Conservation (phyloP, 2,888 invertebrate genomes). For the Melikaiella ostensackeni region DNA sequence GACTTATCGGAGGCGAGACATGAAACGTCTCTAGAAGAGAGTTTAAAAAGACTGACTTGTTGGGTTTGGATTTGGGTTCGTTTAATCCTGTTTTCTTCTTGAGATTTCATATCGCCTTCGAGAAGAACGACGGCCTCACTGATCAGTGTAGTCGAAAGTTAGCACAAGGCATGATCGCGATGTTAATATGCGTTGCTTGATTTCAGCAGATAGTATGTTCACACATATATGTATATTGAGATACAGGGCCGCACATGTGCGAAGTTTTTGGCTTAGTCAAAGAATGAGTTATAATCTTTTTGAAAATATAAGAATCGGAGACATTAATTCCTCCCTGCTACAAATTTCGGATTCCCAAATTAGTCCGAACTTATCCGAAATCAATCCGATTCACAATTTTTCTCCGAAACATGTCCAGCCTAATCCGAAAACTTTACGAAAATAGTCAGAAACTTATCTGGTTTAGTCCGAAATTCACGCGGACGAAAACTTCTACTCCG, state of each 20-base stretch:
- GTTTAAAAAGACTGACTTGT: background rate
- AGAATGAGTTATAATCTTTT: no score
- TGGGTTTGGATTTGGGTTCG: background rate
- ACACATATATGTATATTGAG: background rate
- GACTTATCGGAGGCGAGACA: background rate
- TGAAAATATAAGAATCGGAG: no score
- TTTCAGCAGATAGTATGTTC: background rate
- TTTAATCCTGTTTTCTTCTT: constrained; percentile 3
- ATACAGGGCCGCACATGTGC: background rate
- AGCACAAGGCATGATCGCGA: background rate
- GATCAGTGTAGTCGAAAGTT: background rate
- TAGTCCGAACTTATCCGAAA: no score
- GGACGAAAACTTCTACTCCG: no score
- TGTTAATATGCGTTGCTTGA: background rate
- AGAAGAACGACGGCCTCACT: no score
- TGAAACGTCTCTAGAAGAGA: background rate
- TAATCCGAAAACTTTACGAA: no score
- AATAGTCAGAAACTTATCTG: no score
- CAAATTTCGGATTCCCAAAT: no score
- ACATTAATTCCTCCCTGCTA: no score
- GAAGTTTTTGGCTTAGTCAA: background rate
- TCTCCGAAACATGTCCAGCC: no score
- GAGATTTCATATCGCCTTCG: background rate
- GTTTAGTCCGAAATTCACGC: no score
- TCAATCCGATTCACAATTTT: no score